Percentiles rank a stretch among this genome's conserved stretches.
phyloP scores from a whole-genome alignment of 2,888 invertebrate species.

The Aelia acuminata region DNA sequence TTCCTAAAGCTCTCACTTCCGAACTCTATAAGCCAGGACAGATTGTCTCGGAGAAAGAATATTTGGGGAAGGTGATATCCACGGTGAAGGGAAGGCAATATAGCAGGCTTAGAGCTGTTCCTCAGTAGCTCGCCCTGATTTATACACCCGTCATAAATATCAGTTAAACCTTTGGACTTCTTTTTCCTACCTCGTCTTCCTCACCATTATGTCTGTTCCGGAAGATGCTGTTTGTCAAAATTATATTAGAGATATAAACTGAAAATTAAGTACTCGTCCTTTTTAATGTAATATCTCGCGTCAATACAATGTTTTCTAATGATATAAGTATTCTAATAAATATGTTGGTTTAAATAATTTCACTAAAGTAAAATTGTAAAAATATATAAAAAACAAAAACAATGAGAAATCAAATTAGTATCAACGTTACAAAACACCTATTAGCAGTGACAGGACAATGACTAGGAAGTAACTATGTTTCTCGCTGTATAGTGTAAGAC shows the following conservation, averaged over 20 bases:
- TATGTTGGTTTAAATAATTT: too few relatives aligned
- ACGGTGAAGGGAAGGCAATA: background rate
- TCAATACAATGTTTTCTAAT: too few relatives aligned
- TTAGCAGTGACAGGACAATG: too few relatives aligned
- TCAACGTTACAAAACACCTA: too few relatives aligned
- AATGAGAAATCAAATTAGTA: too few relatives aligned
- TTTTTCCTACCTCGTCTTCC: background rate
- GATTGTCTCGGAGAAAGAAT: constrained; percentile 19
- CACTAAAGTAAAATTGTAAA: too few relatives aligned
- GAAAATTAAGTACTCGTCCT: too few relatives aligned
- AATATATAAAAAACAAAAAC: too few relatives aligned
- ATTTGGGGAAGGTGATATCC: background rate
- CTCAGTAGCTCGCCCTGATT: background rate
- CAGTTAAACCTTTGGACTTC: constrained; percentile 12
- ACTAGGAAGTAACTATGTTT: too few relatives aligned
- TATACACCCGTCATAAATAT: constrained; percentile 34
- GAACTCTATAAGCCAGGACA: background rate
- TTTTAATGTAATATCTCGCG: too few relatives aligned
- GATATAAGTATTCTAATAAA: too few relatives aligned
- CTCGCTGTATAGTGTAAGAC: too few relatives aligned
- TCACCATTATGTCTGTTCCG: background rate
- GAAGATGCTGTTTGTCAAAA: background rate
- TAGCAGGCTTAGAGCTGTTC: background rate
- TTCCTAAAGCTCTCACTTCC: background rate
- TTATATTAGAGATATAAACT: background rate